These are phyloP conservation scores for Dromaius novaehollandiae DNA, from an alignment of 2,113 vertebrate species.

Conservation along the genomic window DNA sequence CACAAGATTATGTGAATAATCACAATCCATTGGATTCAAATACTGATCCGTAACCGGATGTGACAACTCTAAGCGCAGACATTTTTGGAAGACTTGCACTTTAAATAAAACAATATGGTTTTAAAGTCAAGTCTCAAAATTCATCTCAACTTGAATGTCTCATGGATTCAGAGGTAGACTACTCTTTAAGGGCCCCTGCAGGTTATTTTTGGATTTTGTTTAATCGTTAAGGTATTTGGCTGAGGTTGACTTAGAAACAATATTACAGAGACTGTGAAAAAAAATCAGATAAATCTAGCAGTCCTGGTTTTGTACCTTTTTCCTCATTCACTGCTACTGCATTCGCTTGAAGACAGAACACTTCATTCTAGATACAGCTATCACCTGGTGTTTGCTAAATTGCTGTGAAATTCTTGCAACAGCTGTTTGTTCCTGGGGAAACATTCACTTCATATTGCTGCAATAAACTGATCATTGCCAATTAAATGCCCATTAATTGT, in stretches of 20 bases:
- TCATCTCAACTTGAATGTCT: background rate
- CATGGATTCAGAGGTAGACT: background rate
- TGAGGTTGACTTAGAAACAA: slow-evolving; percentile 12
- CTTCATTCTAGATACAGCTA: slow-evolving; percentile 78
- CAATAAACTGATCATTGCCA: slow-evolving; percentile 98
- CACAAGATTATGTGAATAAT: background rate
- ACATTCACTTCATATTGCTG: slow-evolving; percentile 89
- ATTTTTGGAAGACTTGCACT: background rate
- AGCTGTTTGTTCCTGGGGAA: slow-evolving; percentile 94
- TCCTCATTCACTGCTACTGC: background rate
- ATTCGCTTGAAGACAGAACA: slow-evolving; percentile 60
- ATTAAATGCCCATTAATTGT: slow-evolving; percentile 99
- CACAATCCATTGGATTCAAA: background rate
- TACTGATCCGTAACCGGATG: background rate
- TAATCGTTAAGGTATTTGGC: slow-evolving; percentile 23
- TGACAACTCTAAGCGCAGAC: background rate
- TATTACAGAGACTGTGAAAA: background rate
- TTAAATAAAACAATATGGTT: background rate
- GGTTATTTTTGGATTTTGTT: background rate
- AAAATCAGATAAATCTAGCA: background rate
- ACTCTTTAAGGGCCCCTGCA: background rate
- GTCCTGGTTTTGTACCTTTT: background rate
- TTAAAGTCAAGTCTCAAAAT: background rate
- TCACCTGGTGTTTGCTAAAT: slow-evolving; percentile 85
- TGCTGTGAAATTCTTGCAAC: slow-evolving; percentile 89